Base-by-base conservation (phyloP, 2,888 invertebrate species). In the Carcina quercana region DNA sequence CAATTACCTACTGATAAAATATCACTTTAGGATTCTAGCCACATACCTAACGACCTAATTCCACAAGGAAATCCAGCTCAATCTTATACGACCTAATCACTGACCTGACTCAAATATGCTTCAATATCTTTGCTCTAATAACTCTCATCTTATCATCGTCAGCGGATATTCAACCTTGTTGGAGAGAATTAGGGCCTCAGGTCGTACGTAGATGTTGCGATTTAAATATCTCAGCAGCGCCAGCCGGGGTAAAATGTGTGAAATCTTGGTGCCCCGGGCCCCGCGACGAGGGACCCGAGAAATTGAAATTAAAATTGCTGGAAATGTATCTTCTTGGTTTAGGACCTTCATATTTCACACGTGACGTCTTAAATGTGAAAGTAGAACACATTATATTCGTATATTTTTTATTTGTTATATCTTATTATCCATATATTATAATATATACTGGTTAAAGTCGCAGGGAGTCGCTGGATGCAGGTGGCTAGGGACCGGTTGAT, bases 171-270 rank as follows among this genome's bases (percentile, higher is more conserved):
- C 8, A 30, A 30, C 24, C 25, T 25, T 15, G 8, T 6, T 6
- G 8, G 5, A 25, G 17, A n/a, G 13, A n/a, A 7, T 31, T 15
- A 31, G 19, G 8, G 17, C 13, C 19, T n/a, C 8, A 13, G 6
- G 5, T 17, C 4, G 25, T 17, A 14, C 12, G 17, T 6, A 11
- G 11, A 13, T n/a, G 10, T 5, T 25, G 12, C 25, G 19, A 28
- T 31, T 31, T 31, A 31, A 31, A 19, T n/a, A n/a, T 31, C 25
- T 31, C 13, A 25, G 25, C 25, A 12, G 2, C 25, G 31, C 13
- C 8, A 6, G n/a, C 13, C 5, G 4, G 10, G 11, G 19, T 31
- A 19, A 31, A 13, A 10, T 25, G 19, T 21, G 19, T 25, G 31
- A 24, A 24, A 24, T 30, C 15, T 24, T 30, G 25, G 12, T 30